These are phyloP conservation scores for Xylota segnis DNA, from an alignment of 2,888 invertebrate genomes.

Conservation along the genomic window DNA sequence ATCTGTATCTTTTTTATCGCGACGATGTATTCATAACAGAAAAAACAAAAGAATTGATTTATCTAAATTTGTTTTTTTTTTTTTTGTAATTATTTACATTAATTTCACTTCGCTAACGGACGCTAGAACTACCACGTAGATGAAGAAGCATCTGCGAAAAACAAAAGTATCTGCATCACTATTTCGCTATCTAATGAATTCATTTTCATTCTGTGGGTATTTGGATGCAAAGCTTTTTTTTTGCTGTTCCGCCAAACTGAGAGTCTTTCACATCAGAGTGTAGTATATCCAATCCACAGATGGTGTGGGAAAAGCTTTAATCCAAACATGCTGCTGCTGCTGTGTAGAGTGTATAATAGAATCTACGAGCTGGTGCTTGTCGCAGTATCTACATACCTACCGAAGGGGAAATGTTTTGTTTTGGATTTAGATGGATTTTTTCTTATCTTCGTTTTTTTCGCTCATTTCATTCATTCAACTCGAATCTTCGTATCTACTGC, in stretches of 20 bases:
- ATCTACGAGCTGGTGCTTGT: background rate
- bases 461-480: background rate
- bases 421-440: conserved; percentile 29
- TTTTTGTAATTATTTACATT: conserved; percentile 20
- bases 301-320: conserved; percentile 48
- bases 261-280: conserved; percentile 28
- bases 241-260: conserved; percentile 12
- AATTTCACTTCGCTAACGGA: conserved; percentile 41
- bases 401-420: conserved; percentile 39
- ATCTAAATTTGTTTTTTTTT: background rate
- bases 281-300: conserved; percentile 37
- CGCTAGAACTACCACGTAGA: conserved; percentile 38
- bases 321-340: background rate
- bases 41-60: background rate
- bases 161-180: conserved; percentile 76
- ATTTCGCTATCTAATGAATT: conserved; percentile 74
- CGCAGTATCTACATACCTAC: background rate
- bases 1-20: conserved; percentile 27
- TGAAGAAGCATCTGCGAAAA: conserved; percentile 66
- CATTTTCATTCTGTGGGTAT: conserved; percentile 55
- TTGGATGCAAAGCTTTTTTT: conserved; percentile 66
- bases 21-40: conserved; percentile 11
- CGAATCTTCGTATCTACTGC: conserved; percentile 7
- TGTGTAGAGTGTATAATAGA: background rate
- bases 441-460: conserved; percentile 12